Evolutionary conservation across 2,113 vertebrate species (phyloP), one percentile per base, ranked within the genome.

Genomic region (Leptodactylus fuscus): DNA sequence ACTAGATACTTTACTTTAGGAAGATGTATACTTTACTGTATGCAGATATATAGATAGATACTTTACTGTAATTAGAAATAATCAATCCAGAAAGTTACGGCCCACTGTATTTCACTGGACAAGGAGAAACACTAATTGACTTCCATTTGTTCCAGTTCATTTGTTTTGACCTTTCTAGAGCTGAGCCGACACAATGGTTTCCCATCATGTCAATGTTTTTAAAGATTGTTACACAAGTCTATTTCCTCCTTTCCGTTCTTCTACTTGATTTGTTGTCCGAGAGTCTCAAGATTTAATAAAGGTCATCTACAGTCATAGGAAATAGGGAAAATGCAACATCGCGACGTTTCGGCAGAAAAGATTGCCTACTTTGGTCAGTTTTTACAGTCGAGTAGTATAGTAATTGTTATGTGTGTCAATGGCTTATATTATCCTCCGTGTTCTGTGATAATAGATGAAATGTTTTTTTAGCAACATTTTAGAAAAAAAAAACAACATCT

Each of bases 81-180:
- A 29, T 44, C 11, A 16, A 22, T 60, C 58, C 5, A n/a, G 22
- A 44, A 44, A 29, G 12, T 80, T 80, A 22, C 10, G 4, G 34
- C 62, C 34, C 53, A 46, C 24, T 80, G 55, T 13, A 15, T 18
- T 36, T 44, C 15, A 15, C 53, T 44, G 36, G 36, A 58, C 22
- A 10, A 60, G 34, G 53, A 27, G 55, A 62, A 44, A 27, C 34
- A 44, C 53, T 80, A 80, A 80, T 44, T 80, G 36, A 44, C 77
- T 62, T 62, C 32, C 36, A 80, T 44, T 80, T 62, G 77, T 80
- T 80, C n/a, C 36, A 80, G 77, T 80, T 44, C 77, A 80, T 80
- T 80, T 80, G 27, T 62, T 80, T 27, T 62, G 53, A 62, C 77
- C 77, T 80, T 80, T 80, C 34, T 32, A 44, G 22, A 13, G 55